Conservation (phyloP, 1,140 invertebrate genomes). For the Magallana gigas region DNA sequence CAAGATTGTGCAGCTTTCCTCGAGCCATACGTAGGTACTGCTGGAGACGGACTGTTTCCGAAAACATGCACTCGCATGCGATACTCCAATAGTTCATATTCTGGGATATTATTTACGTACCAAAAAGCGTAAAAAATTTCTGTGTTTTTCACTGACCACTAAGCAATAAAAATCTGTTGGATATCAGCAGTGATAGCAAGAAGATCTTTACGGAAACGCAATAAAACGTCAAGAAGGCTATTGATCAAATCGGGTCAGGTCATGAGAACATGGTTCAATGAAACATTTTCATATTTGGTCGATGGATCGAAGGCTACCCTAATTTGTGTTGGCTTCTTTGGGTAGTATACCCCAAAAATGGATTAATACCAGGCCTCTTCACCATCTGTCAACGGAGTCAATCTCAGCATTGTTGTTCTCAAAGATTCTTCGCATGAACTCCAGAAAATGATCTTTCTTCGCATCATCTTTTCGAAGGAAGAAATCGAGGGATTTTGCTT, state of each 20-base stretch:
- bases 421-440: too few relatives aligned
- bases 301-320: conserved; percentile 59
- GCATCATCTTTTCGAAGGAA: too few relatives aligned
- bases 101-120: conserved; percentile 44
- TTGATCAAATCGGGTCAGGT: conserved; percentile 75
- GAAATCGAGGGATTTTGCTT: too few relatives aligned
- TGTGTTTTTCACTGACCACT: conserved; percentile 40
- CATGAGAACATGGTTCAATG: conserved; percentile 63
- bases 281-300: conserved; percentile 55
- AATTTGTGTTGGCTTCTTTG: conserved; percentile 55
- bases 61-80: conserved; percentile 60
- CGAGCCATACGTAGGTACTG: conserved; percentile 48
- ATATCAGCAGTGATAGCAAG: conserved; percentile 56
- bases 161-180: conserved; percentile 56
- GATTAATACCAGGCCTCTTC: conserved; percentile 59
- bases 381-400: conserved; percentile 9
- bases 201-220: conserved; percentile 56
- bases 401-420: conserved; percentile 48
- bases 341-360: conserved; percentile 57
- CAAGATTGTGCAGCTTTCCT: conserved; percentile 41
- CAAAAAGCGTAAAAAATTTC: conserved; percentile 59
- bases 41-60: conserved; percentile 55
- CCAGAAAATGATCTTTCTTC: too few relatives aligned
- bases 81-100: conserved; percentile 44
- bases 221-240: conserved; percentile 56